These are phyloP conservation scores for Dinomys branickii DNA, from an alignment of 2,113 vertebrate species.

Conservation along the genomic window DNA sequence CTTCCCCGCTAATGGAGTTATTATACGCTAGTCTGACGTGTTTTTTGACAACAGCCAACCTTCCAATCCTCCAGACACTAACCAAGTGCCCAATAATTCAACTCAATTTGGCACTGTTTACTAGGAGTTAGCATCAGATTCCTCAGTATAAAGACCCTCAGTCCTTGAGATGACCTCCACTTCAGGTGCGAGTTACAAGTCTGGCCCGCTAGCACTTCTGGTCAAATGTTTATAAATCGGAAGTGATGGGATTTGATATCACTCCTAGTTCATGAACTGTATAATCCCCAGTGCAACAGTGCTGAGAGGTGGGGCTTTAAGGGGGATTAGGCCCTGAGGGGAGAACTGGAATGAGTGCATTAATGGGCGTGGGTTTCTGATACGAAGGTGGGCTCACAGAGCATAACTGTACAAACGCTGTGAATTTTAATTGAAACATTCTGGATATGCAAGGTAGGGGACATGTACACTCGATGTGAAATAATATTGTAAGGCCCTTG, in stretches of 20 bases:
- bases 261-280: neutral
- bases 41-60: neutral
- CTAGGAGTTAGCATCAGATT: neutral
- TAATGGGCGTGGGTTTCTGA: neutral
- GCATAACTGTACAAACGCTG: neutral
- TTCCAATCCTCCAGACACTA: neutral
- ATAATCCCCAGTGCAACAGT: neutral
- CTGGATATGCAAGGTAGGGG: neutral
- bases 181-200: neutral
- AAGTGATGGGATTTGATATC: neutral
- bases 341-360: neutral
- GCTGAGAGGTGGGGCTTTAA: neutral
- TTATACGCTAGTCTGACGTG: neutral
- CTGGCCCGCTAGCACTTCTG: neutral
- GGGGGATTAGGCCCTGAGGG: neutral
- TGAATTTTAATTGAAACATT: neutral
- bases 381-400: neutral
- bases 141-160: neutral
- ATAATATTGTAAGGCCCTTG: neutral
- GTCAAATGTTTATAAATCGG: neutral
- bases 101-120: neutral
- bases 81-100: neutral
- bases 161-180: neutral
- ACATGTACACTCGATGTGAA: neutral
- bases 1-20: neutral